Evolutionary conservation across 30 jellyfish, hydroid and myxozoan species (phyloP), one percentile per base, ranked within the genome.

Genomic region (Hydra vulgaris): DNA sequence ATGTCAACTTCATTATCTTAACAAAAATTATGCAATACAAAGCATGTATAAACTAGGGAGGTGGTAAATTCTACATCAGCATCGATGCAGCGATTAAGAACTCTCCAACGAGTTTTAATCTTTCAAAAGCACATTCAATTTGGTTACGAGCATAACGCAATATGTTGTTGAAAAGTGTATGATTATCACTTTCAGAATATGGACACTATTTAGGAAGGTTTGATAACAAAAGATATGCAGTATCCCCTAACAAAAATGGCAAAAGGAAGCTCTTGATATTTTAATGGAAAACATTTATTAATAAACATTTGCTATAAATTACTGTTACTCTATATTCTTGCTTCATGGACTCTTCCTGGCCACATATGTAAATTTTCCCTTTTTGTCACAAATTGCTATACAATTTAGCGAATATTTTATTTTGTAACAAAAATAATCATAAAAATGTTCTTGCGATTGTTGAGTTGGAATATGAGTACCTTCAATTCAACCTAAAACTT

Each of bases 301-400:
- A 53, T 71, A 25, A 82, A 76, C 18, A 56, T 88, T 53, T 70
- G 74, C 23, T 72, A 26, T 8, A 86, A 66, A 23, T 52, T 18
- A 71, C 91, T 71, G 80, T 81, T 80, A 19, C 72, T 78, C 80
- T 80, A 81, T 26, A 66, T 23, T 55, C 74, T 80, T 61, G 85
- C 91, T 61, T 87, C 93, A 78, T 87, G 94, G 73, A 82, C 93
- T 56, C 95, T 75, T 18, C 94, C 95, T 26, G 92, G 93, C 88
- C 95, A 87, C 88, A 74, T 78, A 83, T n/a, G 80, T 21, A 26
- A 88, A 88, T 18, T 23, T 5, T 17, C 94, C 94, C 22, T 88
- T 74, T 18, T 76, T 67, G 61, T 83, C 89, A 74, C 90, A 88
- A 55, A 88, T 89, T 7, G 89, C 95, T 70, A 68, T 89, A 56